Evolutionary conservation across 1,140 invertebrate species (phyloP), one percentile per base, ranked within the genome.

Genomic region (Macrobrachium rosenbergii): DNA sequence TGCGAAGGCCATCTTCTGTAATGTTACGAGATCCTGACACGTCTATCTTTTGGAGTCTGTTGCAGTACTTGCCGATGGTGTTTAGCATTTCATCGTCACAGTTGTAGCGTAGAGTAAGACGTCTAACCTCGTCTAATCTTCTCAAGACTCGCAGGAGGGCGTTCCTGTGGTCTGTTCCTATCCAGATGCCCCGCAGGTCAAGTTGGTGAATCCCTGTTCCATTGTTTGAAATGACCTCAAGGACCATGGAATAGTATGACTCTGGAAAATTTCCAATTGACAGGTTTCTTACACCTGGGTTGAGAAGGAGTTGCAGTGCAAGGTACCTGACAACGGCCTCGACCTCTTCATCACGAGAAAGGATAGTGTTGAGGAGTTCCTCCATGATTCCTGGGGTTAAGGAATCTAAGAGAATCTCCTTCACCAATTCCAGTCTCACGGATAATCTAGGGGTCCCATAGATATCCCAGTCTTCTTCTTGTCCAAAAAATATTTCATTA

Each of bases 61-160:
- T 43, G 23, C 78, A 60, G 21, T 87, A 87, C 67, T 87, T 87
- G 10, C 85, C 85, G 14, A 87, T 52, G 0, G 85, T 87, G 17
- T 67, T 69, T 79, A 87, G 59, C 79, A 87, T 87, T 17, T 87
- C 85, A 37, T 87, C 85, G 21, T 87, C 85, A 76, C 85, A 87
- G 23, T 16, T 75, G 69, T 87, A 87, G 69, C 85, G 85, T 52
- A 87, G 78, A n/a, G 85, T 87, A 7, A 87, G 59, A 5, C 59
- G 62, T 69, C 78, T 73, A 21, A 87, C 63, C 19, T 79, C 77
- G 0, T 52, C n/a, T 11, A 87, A 77, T 16, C 43, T 87, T 10
- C 85, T 67, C 2, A 87, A 67, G 45, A 72, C 78, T 10, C 43
- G 81, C 17, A 87, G 45, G 37, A 87, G 67, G 17, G 79, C 21